phyloP scores from a whole-genome alignment of 2,888 invertebrate genomes.

The Chrysotoxum bicinctum region DNA sequence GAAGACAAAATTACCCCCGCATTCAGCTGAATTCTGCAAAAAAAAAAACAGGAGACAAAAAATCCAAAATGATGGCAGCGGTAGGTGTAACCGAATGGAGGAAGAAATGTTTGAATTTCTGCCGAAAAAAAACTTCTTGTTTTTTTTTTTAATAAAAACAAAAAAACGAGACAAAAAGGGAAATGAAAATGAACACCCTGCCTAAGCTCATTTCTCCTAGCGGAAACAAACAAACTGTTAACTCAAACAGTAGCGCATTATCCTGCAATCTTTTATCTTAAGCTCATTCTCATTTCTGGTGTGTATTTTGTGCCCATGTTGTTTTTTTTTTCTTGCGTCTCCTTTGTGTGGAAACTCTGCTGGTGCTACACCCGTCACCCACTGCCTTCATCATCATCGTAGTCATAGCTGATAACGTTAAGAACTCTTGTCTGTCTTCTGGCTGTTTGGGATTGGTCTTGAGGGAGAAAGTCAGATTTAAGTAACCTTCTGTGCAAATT shows the following conservation, averaged over 20 bases:
- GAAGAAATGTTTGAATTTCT: constrained; percentile 33
- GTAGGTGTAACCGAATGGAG: background rate
- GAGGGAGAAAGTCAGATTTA: constrained; percentile 11
- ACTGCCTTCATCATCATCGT: background rate
- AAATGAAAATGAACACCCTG: constrained; percentile 42
- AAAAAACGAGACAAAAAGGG: constrained; percentile 15
- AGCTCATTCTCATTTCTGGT: constrained; percentile 64
- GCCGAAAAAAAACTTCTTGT: constrained; percentile 10
- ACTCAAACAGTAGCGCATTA: constrained; percentile 70
- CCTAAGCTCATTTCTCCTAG: constrained; percentile 56
- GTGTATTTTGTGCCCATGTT: constrained; percentile 36
- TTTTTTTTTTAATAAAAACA: constrained; percentile 1
- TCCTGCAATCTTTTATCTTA: constrained; percentile 65
- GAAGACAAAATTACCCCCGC: background rate
- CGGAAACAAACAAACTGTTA: constrained; percentile 70
- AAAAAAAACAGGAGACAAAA: background rate
- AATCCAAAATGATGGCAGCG: background rate
- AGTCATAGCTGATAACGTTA: constrained; percentile 9
- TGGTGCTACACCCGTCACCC: background rate
- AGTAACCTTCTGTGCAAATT: constrained; percentile 33
- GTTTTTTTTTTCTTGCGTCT: constrained; percentile 23
- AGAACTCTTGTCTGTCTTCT: constrained; percentile 18
- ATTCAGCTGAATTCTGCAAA: background rate
- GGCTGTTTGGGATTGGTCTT: background rate
- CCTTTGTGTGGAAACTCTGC: background rate